A percentile compares a stretch with the other conserved stretches of the same genome.
phyloP scores from a whole-genome alignment of 2,888 invertebrate species.

The Lordiphosa fenestrarum region DNA sequence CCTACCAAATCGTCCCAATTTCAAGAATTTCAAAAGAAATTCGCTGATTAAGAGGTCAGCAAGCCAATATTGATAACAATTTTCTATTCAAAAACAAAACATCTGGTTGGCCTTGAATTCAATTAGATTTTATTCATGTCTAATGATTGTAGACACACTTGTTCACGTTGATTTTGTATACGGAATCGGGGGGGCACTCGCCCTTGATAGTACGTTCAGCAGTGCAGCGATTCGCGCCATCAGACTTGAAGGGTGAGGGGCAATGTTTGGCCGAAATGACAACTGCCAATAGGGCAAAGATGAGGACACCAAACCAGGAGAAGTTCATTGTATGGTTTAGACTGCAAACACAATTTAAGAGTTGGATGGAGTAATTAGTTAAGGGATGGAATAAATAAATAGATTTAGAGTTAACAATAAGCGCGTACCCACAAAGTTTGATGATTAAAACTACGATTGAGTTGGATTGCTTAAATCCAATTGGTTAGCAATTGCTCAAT shows the following conservation, averaged over 20 bases:
- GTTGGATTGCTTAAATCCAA: too few species aligned
- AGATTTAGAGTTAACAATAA: too few species aligned
- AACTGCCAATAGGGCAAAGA: constrained; percentile 68
- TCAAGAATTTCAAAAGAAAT: too few species aligned
- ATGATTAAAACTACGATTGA: too few species aligned
- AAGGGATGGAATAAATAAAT: too few species aligned
- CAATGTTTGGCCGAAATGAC: constrained; percentile 60
- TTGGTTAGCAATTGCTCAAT: too few species aligned
- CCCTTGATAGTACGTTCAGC: constrained; percentile 72
- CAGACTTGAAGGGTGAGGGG: constrained; percentile 52
- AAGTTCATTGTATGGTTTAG: constrained; percentile 64
- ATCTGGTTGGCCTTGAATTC: constrained; percentile 15
- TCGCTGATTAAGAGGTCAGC: too few species aligned
- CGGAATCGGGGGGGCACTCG: constrained; percentile 70
- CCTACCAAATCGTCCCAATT: too few species aligned
- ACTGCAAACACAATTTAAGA: not conserved
- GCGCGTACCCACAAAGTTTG: too few species aligned
- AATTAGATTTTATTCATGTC: not conserved
- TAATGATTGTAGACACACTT: constrained; percentile 65
- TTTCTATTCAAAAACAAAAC: not conserved
- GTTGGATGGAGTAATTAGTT: not conserved
- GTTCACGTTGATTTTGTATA: constrained; percentile 63
- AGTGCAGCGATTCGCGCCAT: constrained; percentile 46
- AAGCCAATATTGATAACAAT: constrained; percentile 4
- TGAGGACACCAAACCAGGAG: constrained; percentile 60